Conservation (phyloP, 1,140 invertebrate species). For the Leptestheria dahalacensis region DNA sequence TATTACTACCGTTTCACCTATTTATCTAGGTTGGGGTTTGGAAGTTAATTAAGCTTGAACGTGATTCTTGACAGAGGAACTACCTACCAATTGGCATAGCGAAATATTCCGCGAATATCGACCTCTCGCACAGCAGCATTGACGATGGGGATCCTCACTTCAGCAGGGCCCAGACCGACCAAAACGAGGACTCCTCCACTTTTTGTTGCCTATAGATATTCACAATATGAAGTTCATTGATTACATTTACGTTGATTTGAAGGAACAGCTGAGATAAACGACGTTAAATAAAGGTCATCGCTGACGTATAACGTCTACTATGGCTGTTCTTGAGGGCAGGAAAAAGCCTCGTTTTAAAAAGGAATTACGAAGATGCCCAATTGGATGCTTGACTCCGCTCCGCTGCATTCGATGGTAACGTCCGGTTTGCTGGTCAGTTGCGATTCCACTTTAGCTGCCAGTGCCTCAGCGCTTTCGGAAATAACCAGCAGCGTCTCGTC, state of each 20-base stretch:
- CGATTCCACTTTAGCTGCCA: constrained; percentile 43
- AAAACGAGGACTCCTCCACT: constrained; percentile 66
- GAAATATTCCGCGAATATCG: constrained; percentile 78
- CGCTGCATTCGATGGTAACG: constrained; percentile 73
- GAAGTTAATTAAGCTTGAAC: background rate
- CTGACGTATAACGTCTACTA: no score
- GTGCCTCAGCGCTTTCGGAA: constrained; percentile 35
- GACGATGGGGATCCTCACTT: constrained; percentile 64
- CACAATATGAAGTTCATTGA: background rate
- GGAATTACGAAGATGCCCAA: constrained; percentile 51
- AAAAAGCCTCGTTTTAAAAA: background rate
- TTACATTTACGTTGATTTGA: no score
- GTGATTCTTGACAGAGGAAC: background rate
- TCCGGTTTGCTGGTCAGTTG: constrained; percentile 52
- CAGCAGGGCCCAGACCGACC: constrained; percentile 66
- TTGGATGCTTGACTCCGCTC: constrained; percentile 59
- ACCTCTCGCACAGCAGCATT: constrained; percentile 67
- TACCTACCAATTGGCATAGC: constrained; percentile 76
- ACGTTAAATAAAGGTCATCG: no score
- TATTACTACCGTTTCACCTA: no score
- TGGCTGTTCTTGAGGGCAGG: background rate
- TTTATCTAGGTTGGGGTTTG: background rate
- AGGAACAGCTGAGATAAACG: no score
- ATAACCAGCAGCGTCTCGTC: constrained; percentile 48
- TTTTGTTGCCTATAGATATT: constrained; percentile 49